These are phyloP conservation scores for Poeciliopsis occidentalis DNA, from an alignment of 2,113 vertebrate genomes.

Conservation along the genomic window DNA sequence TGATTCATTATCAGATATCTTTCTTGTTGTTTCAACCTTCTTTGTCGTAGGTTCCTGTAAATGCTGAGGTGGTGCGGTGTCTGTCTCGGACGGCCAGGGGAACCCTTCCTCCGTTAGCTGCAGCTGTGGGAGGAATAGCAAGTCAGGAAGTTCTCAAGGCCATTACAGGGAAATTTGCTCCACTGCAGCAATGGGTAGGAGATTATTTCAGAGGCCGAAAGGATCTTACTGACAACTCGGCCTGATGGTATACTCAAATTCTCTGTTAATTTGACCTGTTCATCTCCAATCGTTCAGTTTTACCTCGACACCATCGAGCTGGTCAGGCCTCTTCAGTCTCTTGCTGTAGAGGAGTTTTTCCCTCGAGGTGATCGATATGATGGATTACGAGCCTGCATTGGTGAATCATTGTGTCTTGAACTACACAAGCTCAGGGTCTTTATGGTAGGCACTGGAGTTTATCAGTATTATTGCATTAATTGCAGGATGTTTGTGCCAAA, in stretches of 20 bases:
- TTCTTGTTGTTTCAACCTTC: background rate
- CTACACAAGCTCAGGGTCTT: slow-evolving; percentile 91
- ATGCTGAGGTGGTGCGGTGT: slow-evolving; percentile 85
- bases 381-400: slow-evolving; percentile 91
- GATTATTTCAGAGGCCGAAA: background rate
- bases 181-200: slow-evolving; percentile 95
- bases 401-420: slow-evolving; percentile 87
- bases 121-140: slow-evolving; percentile 90
- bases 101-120: slow-evolving; percentile 88
- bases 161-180: slow-evolving; percentile 96
- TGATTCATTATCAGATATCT: background rate
- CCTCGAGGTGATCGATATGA: slow-evolving; percentile 94
- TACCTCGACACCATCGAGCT: slow-evolving; percentile 91
- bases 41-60: slow-evolving; percentile 75
- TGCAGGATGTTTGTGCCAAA: background rate
- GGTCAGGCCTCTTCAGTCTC: slow-evolving; percentile 82
- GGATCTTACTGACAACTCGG: background rate
- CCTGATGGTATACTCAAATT: background rate
- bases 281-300: slow-evolving; percentile 77
- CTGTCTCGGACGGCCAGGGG: slow-evolving; percentile 89
- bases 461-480: slow-evolving; percentile 20
- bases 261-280: background rate
- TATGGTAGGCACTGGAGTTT: slow-evolving; percentile 85
- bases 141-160: slow-evolving; percentile 97
- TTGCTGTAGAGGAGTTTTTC: slow-evolving; percentile 86